phyloP scores from a whole-genome alignment of 2,113 vertebrate species.

The Apistogramma diplotaenia region DNA sequence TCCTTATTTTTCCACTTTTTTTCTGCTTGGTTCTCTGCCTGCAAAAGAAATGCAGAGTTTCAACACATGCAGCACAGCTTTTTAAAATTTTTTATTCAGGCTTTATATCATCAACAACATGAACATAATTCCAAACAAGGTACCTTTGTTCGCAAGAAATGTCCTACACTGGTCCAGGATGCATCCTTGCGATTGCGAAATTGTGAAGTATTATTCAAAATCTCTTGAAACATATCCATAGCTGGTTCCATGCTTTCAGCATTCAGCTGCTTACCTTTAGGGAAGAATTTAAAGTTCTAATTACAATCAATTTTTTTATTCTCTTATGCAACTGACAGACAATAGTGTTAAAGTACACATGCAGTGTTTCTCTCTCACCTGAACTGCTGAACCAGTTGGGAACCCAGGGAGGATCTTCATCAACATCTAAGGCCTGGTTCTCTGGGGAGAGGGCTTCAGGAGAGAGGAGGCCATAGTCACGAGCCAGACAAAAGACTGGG shows the following conservation, averaged over 20 bases:
- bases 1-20: conserved; percentile 60
- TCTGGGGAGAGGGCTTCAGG: conserved; percentile 77
- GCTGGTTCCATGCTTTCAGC: conserved; percentile 52
- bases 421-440: conserved; percentile 80
- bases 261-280: conserved; percentile 62
- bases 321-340: not conserved
- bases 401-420: conserved; percentile 71
- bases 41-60: not conserved
- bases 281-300: not conserved
- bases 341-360: not conserved
- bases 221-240: conserved; percentile 64
- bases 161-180: conserved; percentile 76
- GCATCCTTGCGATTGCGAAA: conserved; percentile 41
- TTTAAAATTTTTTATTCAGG: too few relatives aligned
- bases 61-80: not conserved
- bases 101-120: not conserved
- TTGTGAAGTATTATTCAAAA: conserved; percentile 69
- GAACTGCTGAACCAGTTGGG: conserved; percentile 78
- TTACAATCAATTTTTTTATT: not conserved
- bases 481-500: conserved; percentile 85
- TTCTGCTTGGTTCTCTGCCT: conserved; percentile 42
- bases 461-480: conserved; percentile 78
- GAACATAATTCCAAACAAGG: not conserved
- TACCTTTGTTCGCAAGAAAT: conserved; percentile 79
- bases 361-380: conserved; percentile 53